Percentiles rank a stretch among this genome's conserved stretches.
Evolutionary conservation across 2,888 invertebrate species (phyloP).

Genomic region (Mellilla xanthometata): DNA sequence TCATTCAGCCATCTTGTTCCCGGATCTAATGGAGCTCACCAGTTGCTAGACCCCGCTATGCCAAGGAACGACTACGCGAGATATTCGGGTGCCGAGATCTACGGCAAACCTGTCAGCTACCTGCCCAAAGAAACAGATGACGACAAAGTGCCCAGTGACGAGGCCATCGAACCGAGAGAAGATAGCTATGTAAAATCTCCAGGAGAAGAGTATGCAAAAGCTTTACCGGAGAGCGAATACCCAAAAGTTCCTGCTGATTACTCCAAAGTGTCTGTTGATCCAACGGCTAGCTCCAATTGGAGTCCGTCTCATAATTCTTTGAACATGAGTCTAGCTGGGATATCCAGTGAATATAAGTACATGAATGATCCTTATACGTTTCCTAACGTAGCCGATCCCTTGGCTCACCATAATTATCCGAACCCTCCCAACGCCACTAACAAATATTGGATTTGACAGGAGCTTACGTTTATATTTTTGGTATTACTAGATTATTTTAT

Average conservation of each 20-base stretch:
- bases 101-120: slow-evolving; percentile 72
- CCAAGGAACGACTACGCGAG: slow-evolving; percentile 75
- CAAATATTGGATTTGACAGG: slow-evolving; percentile 78
- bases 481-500: slow-evolving; percentile 27
- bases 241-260: slow-evolving; percentile 81
- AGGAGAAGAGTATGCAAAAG: slow-evolving; percentile 65
- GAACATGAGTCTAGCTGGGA: slow-evolving; percentile 73
- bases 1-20: slow-evolving; percentile 76
- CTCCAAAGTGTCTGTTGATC: slow-evolving; percentile 75
- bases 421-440: slow-evolving; percentile 69
- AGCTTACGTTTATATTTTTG: slow-evolving; percentile 19
- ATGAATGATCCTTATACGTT: slow-evolving; percentile 78
- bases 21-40: slow-evolving; percentile 73
- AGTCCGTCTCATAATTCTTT: slow-evolving; percentile 74
- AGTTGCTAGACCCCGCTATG: slow-evolving; percentile 74
- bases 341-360: slow-evolving; percentile 76
- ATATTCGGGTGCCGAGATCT: slow-evolving; percentile 64
- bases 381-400: slow-evolving; percentile 69
- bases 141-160: slow-evolving; percentile 65
- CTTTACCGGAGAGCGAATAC: slow-evolving; percentile 77
- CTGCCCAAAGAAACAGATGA: slow-evolving; percentile 71
- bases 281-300: slow-evolving; percentile 78
- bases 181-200: slow-evolving; percentile 64
- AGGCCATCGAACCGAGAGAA: slow-evolving; percentile 68
- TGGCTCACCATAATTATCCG: slow-evolving; percentile 72